Evolutionary conservation across 2,113 vertebrate genomes (phyloP), one percentile per base, ranked within the genome.

Genomic region (Oryzias curvinotus): DNA sequence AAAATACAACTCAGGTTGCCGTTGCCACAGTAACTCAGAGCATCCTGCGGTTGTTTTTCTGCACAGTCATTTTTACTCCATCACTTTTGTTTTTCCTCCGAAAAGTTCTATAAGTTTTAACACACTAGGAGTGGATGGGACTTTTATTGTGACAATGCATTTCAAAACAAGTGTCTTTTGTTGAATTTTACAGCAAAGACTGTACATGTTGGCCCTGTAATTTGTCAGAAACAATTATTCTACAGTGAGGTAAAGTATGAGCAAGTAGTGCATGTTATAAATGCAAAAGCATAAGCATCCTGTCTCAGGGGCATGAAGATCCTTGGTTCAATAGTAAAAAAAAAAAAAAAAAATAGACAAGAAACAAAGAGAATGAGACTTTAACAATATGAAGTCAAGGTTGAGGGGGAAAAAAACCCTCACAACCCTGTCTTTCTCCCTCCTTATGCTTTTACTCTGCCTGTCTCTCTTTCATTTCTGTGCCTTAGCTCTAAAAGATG

Each of bases 371-470:
- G n/a, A 71, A 26, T 48, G 25, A 71, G 49, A 77, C 64, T 58
- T 71, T 5, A 16, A 74, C 75, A 71, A 70, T 78, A 78, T 77
- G 79, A 36, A 88, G 74, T 84, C 49, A 75, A 87, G 71, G 83
- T 85, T 82, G 57, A 21, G 43, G 55, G 53, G 73, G 51, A 58
- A 59, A 49, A 65, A 52, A 53, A 52, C 72, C 80, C 64, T 53
- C 55, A 68, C 62, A 60, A 57, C 30, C 12, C 28, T 42, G 18
- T 52, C 57, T 54, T 48, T 47, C 49, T 23, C 49, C 50, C 44
- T 57, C 36, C 36, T 71, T 52, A 19, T 71, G 52, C 59, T 63
- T 48, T 71, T 56, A 12, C 73, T 46, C 47, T 62, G 42, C 14
- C 51, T 67, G 46, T 75, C 61, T 66, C 57, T 48, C 52, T 57